Conservation (phyloP, 2,888 invertebrate species). For the Serrognathus titanus region DNA sequence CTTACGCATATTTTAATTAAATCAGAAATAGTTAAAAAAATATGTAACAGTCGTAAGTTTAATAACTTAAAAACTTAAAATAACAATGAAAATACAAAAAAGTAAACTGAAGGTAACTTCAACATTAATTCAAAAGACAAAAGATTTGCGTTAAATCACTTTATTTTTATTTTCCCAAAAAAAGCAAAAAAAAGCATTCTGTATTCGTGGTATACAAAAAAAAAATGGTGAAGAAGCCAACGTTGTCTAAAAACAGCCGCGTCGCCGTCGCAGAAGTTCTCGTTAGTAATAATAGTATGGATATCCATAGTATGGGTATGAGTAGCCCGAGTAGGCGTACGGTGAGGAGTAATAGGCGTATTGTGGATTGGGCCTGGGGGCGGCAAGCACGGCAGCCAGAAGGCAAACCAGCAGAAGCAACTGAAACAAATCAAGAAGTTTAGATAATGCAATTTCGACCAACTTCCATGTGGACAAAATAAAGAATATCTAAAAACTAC, state of each 20-base stretch:
- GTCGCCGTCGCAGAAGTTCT: not conserved
- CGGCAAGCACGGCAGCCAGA: constrained; percentile 7
- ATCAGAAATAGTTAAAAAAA: no score
- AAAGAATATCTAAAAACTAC: not conserved
- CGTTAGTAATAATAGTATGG: constrained; percentile 4
- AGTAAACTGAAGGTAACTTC: no score
- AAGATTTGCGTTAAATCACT: no score
- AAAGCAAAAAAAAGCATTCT: no score
- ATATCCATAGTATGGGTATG: constrained; percentile 9
- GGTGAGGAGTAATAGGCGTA: constrained; percentile 5
- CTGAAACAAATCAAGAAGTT: constrained; percentile 7
- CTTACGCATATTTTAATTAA: no score
- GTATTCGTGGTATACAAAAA: no score
- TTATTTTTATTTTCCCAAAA: no score
- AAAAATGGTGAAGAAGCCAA: not conserved
- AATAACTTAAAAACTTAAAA: no score
- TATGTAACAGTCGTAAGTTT: no score
- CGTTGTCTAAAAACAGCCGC: no score
- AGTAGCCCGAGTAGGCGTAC: constrained; percentile 3
- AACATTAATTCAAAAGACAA: no score
- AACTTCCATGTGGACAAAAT: not conserved
- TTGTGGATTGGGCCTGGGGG: constrained; percentile 11
- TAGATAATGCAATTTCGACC: constrained; percentile 1
- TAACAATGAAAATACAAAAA: no score
- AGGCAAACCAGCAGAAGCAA: constrained; percentile 9